Percentiles rank a stretch among this genome's conserved stretches.
Evolutionary conservation across 2,888 invertebrate genomes (phyloP).

Genomic region (Coremacera marginata): DNA sequence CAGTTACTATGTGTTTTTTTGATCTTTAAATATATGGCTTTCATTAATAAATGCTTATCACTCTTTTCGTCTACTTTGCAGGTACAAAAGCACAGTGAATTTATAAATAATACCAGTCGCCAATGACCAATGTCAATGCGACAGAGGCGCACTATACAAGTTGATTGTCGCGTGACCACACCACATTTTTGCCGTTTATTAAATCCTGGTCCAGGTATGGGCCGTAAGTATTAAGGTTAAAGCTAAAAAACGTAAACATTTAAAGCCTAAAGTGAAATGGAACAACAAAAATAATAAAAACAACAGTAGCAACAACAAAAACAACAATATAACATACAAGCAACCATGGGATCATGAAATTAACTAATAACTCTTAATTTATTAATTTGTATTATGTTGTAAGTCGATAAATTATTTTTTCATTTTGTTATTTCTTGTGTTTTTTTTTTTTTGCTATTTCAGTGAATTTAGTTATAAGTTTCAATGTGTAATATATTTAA

Average conservation of each 20-base stretch:
- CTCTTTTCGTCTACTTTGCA: conserved; percentile 41
- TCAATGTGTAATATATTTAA: no score
- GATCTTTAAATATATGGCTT: no score
- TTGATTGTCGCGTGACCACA: conserved; percentile 68
- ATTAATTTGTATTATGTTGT: no score
- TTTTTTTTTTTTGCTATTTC: no score
- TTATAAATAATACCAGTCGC: conserved; percentile 61
- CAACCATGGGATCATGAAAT: not conserved
- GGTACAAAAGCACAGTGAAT: conserved; percentile 69
- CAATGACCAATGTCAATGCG: conserved; percentile 69
- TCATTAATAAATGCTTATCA: no score
- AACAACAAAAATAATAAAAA: conserved; percentile 15
- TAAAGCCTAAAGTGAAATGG: conserved; percentile 26
- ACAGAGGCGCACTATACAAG: conserved; percentile 59
- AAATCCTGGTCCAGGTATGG: conserved; percentile 67
- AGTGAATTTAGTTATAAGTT: no score
- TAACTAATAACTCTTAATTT: not conserved
- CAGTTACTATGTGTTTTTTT: no score
- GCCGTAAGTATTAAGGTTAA: conserved; percentile 65
- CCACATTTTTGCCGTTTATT: conserved; percentile 69
- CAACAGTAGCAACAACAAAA: conserved; percentile 18
- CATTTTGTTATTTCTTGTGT: conserved; percentile 20
- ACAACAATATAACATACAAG: conserved; percentile 15
- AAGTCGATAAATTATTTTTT: not conserved
- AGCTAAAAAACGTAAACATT: not conserved